Evolutionary conservation across 1,140 invertebrate species (phyloP), one percentile per base, ranked within the genome.

Genomic region (Procambarus virginalis): DNA sequence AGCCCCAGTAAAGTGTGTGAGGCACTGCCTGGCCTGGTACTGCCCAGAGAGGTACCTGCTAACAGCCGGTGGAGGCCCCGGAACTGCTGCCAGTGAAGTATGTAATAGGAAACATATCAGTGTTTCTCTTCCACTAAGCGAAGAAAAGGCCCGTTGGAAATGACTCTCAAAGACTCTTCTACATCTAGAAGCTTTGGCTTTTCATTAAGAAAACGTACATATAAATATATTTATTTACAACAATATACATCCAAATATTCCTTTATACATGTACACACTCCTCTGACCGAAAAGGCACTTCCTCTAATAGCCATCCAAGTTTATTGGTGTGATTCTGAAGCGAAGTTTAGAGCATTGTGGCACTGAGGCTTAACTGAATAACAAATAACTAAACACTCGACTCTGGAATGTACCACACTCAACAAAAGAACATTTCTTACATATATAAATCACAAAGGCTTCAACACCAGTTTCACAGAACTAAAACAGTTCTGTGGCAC

Each of bases 121-220:
- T 89, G 81, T 89, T 89, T 89, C 88, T 89, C 88, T 89, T 89
- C 86, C 86, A 80, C 88, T 89, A 89, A 89, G 88, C 82, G 83
- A 89, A 89, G 82, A 84, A 84, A 89, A 89, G 88, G 88, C 88
- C 88, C 76, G 82, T 89, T 84, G 81, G 88, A 84, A 89, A 89
- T 89, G 81, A 79, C 81, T 84, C 73, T 84, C 82, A 68, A 84
- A 84, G 75, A 89, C 76, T 89, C 88, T 89, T 89, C 88, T 89
- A 89, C 88, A 84, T 83, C 88, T 89, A 89, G 75, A 89, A 89
- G 88, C 88, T 89, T 89, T 89, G 88, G 88, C 88, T 89, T 89
- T 89, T 89, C 88, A 89, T 89, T 89, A 89, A 89, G 88, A 89
- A 89, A 89, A 89, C 88, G 88, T 89, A 89, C 88, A 89, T 89